A percentile compares a stretch with the other conserved stretches of the same genome.
Conservation (phyloP, 2,113 vertebrate genomes). For the Crotalus viridis region DNA sequence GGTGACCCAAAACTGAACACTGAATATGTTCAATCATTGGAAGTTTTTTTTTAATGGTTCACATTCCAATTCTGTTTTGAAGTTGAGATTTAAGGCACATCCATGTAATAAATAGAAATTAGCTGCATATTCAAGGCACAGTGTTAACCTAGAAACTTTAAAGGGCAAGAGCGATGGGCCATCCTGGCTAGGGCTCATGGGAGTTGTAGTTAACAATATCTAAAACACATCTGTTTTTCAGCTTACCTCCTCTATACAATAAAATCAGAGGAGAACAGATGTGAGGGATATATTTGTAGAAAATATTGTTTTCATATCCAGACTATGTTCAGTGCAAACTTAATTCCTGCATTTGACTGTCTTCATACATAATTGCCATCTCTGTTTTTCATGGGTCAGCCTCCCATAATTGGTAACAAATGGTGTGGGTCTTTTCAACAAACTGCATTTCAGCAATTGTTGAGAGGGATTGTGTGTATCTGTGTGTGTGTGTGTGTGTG, state of each 20-base stretch:
- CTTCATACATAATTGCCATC: background rate
- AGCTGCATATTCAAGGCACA: background rate
- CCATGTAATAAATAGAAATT: background rate
- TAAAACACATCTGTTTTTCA: background rate
- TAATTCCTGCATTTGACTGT: background rate
- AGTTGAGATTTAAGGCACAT: background rate
- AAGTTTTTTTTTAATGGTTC: background rate
- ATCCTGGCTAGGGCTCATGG: background rate
- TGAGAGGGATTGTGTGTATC: too few relatives aligned
- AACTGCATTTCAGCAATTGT: background rate
- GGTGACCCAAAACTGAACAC: background rate
- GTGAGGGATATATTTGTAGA: background rate
- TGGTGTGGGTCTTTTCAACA: background rate
- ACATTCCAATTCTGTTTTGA: fast-evolving
- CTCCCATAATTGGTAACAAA: background rate
- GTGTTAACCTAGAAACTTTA: background rate
- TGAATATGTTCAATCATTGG: background rate
- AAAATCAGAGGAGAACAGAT: background rate
- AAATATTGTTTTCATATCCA: background rate
- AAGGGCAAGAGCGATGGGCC: background rate
- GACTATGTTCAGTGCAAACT: background rate
- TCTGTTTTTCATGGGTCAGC: background rate
- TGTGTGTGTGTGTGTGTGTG: too few relatives aligned
- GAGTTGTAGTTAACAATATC: background rate
- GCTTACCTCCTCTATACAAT: background rate